Conservation (phyloP, 2,113 vertebrate genomes). For the Psammodynastes pulverulentus region DNA sequence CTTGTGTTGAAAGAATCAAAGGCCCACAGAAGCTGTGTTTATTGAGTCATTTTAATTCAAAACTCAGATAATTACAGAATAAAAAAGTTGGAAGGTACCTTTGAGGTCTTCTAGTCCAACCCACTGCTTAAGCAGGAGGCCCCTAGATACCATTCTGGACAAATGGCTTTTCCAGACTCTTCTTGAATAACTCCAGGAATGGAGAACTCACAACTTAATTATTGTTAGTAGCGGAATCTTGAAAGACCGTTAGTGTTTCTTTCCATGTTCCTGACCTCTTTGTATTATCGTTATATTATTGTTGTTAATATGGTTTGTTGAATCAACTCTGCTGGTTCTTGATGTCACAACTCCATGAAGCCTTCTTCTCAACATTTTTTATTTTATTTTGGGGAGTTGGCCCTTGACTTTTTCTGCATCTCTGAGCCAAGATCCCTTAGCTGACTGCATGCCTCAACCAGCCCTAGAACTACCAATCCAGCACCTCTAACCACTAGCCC, state of each 20-base stretch:
- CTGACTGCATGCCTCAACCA: neutral
- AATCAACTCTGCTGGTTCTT: neutral
- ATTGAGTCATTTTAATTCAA: neutral
- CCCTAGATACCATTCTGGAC: neutral
- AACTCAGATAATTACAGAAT: neutral
- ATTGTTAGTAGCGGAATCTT: neutral
- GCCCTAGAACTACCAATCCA: neutral
- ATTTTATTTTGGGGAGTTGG: neutral
- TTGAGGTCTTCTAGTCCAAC: neutral
- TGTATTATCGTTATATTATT: neutral
- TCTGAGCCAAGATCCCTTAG: neutral
- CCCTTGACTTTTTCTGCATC: neutral
- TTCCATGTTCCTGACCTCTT: neutral
- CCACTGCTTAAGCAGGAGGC: neutral
- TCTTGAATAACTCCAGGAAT: too few species aligned
- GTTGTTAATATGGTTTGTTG: neutral
- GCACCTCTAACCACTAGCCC: neutral
- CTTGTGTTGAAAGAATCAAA: slow-evolving; percentile 9
- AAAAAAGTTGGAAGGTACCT: neutral
- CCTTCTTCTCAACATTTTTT: neutral
- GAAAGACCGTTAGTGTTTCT: neutral
- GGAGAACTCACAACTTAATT: too few species aligned
- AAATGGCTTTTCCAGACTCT: too few species aligned
- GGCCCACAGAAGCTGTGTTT: slow-evolving; percentile 30
- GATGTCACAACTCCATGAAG: neutral